Base-by-base conservation (phyloP, 2,888 invertebrate species). In the Ormyrus rosae region DNA sequence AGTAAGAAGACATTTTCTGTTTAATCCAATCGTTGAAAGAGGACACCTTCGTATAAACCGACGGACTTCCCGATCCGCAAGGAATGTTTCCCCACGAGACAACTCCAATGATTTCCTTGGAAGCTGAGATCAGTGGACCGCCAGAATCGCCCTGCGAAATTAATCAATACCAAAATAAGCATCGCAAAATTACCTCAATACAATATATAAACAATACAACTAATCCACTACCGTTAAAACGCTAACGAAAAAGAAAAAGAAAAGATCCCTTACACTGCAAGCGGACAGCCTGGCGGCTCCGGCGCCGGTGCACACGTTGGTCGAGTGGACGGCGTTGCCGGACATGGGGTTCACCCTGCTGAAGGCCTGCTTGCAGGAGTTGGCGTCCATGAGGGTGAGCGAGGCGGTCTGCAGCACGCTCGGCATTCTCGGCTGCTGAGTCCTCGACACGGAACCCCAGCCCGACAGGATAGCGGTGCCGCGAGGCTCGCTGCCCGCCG, bases 81-180 rank as follows among this genome's bases (percentile, higher is more conserved):
- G 34, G 34, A 34, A 34, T 34, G 34, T 34, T 34, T 34, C 34
- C 34, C 89, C 92, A 74, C 91, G 92, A 85, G 94, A 95, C 89
- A 89, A 91, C 76, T 91, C 93, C 82, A 90, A 92, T 2, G 94
- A 95, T 88, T 95, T 95, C 91, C 92, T 92, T 60, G 3, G 6
- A 8, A 13, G 13, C 19, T 61, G 92, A 92, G 92, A 92, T 92
- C 45, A 93, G 81, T 0, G 93, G 93, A 1, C 93, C 93, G 3
- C 93, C 93, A 0, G 92, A 92, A 82, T 93, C 93, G 61, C 93
- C 93, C 93, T 93, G 86, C 1, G 13, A 65, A 50, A 65, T 50
- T 0, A 5, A 34, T 2, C 10, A 60, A 60, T 34, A 60, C 5
- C 7, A n/a, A 11, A 11, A 58, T 58, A 11, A 19, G 13, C 19